These are phyloP conservation scores for Nematostella vectensis DNA, from an alignment of 92 coral and sea anemone species.

Conservation along the genomic window DNA sequence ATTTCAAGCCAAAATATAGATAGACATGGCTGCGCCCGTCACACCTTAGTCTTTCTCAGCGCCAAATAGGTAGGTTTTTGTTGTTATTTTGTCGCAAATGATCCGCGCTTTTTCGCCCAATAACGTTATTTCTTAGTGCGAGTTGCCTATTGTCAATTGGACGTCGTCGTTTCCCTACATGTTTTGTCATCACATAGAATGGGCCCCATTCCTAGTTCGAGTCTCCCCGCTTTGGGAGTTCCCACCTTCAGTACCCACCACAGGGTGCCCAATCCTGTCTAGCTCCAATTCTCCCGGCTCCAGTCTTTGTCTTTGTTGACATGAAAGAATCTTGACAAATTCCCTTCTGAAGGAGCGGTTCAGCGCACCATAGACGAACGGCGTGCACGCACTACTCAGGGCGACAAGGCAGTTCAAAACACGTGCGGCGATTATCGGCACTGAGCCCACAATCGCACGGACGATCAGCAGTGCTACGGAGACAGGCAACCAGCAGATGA, in stretches of 20 bases:
- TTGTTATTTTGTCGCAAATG: too few species aligned
- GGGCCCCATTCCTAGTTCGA: too few species aligned
- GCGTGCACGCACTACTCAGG: constrained; percentile 29
- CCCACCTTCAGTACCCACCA: neutral
- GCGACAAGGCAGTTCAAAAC: constrained; percentile 22
- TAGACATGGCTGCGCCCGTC: too few species aligned
- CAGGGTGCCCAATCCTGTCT: neutral
- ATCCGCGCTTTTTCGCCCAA: too few species aligned
- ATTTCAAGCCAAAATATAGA: too few species aligned
- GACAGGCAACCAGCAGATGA: constrained; percentile 31
- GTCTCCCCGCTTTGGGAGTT: too few species aligned
- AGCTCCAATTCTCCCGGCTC: neutral
- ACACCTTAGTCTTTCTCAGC: too few species aligned
- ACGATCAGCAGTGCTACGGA: constrained; percentile 20
- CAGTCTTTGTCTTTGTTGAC: neutral
- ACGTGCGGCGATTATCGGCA: constrained; percentile 17
- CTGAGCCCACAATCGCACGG: constrained; percentile 5
- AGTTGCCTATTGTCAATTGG: too few species aligned
- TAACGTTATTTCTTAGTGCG: too few species aligned
- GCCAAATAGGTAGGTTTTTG: too few species aligned
- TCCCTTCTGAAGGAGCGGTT: constrained; percentile 22
- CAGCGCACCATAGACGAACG: constrained; percentile 23
- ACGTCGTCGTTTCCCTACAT: too few species aligned
- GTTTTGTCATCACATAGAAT: too few species aligned
- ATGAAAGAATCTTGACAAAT: constrained; percentile 8